A percentile compares a stretch with the other conserved stretches of the same genome.
Conservation (phyloP, 2,888 invertebrate genomes). For the Clitarchus hookeri region DNA sequence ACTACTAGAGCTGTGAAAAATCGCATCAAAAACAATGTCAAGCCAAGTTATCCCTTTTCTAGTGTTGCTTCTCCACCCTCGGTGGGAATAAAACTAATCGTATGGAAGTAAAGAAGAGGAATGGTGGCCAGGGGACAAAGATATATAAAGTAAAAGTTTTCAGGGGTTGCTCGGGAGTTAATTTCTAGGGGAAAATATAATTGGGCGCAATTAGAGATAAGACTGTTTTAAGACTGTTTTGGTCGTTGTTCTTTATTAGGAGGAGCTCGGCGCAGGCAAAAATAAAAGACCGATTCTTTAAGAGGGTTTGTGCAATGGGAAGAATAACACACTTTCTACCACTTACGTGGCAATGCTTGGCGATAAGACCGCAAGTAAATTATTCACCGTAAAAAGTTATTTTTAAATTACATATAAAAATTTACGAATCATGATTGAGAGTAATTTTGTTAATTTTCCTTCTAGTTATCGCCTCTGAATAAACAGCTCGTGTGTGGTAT, state of each 20-base stretch:
- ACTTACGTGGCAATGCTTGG: not conserved
- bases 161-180: not conserved
- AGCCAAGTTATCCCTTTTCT: not conserved
- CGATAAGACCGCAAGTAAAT: not conserved
- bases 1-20: not conserved
- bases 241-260: not conserved
- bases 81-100: constrained; percentile 3
- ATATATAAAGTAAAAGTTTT: not conserved
- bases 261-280: not conserved
- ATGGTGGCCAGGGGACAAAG: not conserved
- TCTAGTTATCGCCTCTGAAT: too few relatives aligned
- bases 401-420: not conserved
- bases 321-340: not conserved
- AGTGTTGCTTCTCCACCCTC: not conserved
- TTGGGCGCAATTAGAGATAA: not conserved
- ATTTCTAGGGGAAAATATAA: not conserved
- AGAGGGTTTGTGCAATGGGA: not conserved
- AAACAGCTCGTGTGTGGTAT: too few relatives aligned
- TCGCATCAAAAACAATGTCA: not conserved
- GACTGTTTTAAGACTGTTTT: constrained; percentile 3
- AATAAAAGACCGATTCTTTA: not conserved
- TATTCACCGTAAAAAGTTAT: not conserved
- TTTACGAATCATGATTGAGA: not conserved
- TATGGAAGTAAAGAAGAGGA: not conserved
- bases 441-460: too few relatives aligned